phyloP scores from a whole-genome alignment of 30 jellyfish, hydroid and myxozoan species.

The Hydractinia symbiolongicarpus region DNA sequence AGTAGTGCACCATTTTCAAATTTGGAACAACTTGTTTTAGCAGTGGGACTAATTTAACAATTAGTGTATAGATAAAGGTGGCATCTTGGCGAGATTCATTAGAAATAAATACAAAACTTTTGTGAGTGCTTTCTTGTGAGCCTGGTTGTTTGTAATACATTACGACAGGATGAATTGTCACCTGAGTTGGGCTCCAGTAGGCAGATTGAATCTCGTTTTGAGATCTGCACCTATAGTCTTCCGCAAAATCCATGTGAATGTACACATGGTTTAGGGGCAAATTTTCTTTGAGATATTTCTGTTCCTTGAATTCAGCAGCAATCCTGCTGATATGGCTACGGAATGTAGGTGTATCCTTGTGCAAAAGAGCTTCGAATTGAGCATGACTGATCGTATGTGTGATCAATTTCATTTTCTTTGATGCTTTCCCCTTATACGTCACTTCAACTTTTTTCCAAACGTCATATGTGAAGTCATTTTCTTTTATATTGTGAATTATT shows the following conservation, averaged over 20 bases:
- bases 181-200: conserved; percentile 19
- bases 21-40: neutral
- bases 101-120: neutral
- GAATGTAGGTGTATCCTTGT: too few species aligned
- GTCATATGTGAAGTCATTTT: neutral
- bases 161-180: conserved; percentile 17
- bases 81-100: conserved; percentile 15
- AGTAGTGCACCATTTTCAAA: neutral
- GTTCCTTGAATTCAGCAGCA: neutral
- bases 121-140: neutral
- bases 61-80: neutral
- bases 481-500: too few species aligned
- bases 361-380: too few species aligned
- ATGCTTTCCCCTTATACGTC: too few species aligned
- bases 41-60: neutral
- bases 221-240: conserved; percentile 3
- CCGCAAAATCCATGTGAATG: conserved; percentile 30
- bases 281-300: neutral
- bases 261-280: neutral
- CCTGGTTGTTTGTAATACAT: neutral
- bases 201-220: conserved; percentile 10
- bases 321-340: neutral
- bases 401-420: neutral
- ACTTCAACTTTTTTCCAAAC: neutral
- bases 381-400: neutral